phyloP scores from a whole-genome alignment of 2,113 vertebrate genomes.

The Atrichornis clamosus region DNA sequence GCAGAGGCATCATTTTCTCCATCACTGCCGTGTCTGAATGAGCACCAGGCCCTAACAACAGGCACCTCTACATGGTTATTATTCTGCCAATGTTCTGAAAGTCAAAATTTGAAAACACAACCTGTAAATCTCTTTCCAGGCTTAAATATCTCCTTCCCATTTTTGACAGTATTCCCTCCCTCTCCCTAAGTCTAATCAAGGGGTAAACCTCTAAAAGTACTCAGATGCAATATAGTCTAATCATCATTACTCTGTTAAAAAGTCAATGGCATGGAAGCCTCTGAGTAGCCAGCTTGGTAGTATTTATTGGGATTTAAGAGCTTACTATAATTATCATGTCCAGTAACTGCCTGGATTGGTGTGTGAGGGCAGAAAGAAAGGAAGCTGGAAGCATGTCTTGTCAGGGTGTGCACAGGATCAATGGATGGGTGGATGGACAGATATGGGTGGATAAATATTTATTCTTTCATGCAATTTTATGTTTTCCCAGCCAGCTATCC shows the following conservation, averaged over 20 bases:
- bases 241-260: conserved; percentile 5
- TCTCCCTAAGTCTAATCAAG: neutral
- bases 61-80: neutral
- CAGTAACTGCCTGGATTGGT: conserved; percentile 5
- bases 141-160: neutral
- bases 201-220: neutral
- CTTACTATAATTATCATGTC: conserved; percentile 31
- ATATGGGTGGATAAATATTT: neutral
- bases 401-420: neutral
- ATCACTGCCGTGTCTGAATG: neutral
- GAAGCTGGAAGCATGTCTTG: neutral
- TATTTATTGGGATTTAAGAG: conserved; percentile 48
- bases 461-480: neutral
- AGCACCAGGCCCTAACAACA: neutral
- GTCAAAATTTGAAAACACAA: neutral
- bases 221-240: neutral
- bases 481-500: neutral
- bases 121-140: neutral
- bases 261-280: neutral
- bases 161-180: neutral
- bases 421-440: neutral
- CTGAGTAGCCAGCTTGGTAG: conserved; percentile 13
- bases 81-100: neutral
- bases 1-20: neutral
- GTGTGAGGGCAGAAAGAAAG: neutral